Conservation (phyloP, 1,140 invertebrate genomes). For the Eurytemora carolleeae region DNA sequence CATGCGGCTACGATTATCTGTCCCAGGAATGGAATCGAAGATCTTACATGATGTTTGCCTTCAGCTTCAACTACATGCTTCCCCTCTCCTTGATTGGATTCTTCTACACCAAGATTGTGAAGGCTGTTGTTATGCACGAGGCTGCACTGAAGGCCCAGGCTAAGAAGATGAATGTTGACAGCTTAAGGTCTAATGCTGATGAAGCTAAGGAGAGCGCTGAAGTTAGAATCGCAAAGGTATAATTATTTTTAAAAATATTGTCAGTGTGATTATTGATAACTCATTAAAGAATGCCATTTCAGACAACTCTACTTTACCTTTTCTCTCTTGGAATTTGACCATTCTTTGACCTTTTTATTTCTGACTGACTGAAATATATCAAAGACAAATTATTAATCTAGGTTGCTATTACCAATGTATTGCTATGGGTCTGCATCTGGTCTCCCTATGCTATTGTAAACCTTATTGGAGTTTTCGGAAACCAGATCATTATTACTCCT, state of each 20-base stretch:
- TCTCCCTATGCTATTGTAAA: constrained; percentile 27
- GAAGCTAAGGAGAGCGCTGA: constrained; percentile 21
- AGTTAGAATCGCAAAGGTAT: constrained; percentile 25
- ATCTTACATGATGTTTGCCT: constrained; percentile 18
- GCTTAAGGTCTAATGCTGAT: constrained; percentile 19
- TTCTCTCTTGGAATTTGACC: not conserved
- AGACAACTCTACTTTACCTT: not conserved
- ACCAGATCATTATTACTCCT: constrained; percentile 23
- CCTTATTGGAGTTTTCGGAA: constrained; percentile 19
- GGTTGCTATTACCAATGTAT: constrained; percentile 26
- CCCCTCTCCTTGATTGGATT: constrained; percentile 22
- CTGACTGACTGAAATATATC: not conserved
- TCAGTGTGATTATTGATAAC: not conserved
- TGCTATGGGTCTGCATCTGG: constrained; percentile 26
- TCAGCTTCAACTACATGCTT: constrained; percentile 20
- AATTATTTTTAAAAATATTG: not conserved
- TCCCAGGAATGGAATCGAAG: constrained; percentile 8
- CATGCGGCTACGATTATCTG: constrained; percentile 23
- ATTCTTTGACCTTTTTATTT: not conserved
- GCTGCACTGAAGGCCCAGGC: constrained; percentile 27
- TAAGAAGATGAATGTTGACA: constrained; percentile 27
- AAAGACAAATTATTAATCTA: constrained; percentile 20
- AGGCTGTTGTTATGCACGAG: constrained; percentile 29
- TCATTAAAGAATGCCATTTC: not conserved
- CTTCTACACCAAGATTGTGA: constrained; percentile 29